Percentiles rank a stretch among this genome's conserved stretches.
phyloP scores from a whole-genome alignment of 2,888 invertebrate genomes.

The Formica aserva region DNA sequence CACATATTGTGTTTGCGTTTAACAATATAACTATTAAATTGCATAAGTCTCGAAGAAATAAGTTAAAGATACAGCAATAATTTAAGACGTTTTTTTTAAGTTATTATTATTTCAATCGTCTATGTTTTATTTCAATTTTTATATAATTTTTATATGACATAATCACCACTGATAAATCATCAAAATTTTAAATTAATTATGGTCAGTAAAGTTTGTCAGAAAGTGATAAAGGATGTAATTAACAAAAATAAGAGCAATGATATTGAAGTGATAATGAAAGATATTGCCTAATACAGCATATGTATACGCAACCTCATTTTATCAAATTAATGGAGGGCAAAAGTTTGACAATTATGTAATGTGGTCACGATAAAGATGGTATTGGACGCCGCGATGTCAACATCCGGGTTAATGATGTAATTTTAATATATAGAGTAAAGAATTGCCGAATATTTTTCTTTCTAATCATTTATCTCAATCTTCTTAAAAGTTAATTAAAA shows the following conservation, averaged over 20 bases:
- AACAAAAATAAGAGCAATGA: not conserved
- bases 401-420: not conserved
- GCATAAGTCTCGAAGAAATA: not conserved
- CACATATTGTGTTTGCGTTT: not conserved
- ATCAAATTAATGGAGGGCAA: not conserved
- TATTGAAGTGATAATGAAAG: conserved; percentile 6
- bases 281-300: not conserved
- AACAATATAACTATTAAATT: not conserved
- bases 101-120: not conserved
- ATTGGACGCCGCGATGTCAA: not conserved
- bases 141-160: not conserved
- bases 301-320: not conserved
- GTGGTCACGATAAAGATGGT: not conserved
- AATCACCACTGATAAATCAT: not conserved
- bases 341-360: conserved; percentile 32
- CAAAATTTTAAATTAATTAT: conserved; percentile 15
- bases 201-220: not conserved
- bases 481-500: conserved; percentile 2
- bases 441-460: not conserved
- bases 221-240: not conserved
- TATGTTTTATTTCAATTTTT: not conserved
- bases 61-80: not conserved
- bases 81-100: not conserved
- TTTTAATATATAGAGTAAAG: no score
- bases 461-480: not conserved